A percentile compares a stretch with the other conserved stretches of the same genome.
phyloP scores from a whole-genome alignment of 1,140 invertebrate species.

The Brachystomella parvula region DNA sequence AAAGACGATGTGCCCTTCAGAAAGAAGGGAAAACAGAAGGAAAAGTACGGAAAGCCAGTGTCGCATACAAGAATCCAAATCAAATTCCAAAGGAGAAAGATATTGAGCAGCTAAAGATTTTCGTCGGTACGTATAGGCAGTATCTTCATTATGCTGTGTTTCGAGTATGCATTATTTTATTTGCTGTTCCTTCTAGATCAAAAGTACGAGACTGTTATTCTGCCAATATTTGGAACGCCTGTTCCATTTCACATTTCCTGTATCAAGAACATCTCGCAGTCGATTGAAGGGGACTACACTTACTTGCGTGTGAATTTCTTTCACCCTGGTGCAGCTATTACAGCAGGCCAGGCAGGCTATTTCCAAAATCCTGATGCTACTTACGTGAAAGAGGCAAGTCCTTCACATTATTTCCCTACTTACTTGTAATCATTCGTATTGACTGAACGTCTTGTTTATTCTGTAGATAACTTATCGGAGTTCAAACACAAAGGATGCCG shows the following conservation, averaged over 20 bases:
- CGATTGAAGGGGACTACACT: constrained; percentile 97
- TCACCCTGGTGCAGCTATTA: constrained; percentile 92
- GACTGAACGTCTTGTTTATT: not conserved
- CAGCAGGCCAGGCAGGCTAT: constrained; percentile 72
- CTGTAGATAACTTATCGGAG: constrained; percentile 84
- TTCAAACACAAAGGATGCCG: constrained; percentile 95
- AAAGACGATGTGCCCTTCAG: constrained; percentile 79
- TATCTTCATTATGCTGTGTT: constrained; percentile 18
- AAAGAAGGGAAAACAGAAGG: constrained; percentile 76
- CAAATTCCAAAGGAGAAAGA: constrained; percentile 91
- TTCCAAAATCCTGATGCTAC: constrained; percentile 92
- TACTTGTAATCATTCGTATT: not conserved
- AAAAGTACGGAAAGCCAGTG: constrained; percentile 83
- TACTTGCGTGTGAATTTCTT: constrained; percentile 98
- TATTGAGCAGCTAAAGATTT: constrained; percentile 88
- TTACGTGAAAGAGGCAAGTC: constrained; percentile 87
- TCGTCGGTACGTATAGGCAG: constrained; percentile 65
- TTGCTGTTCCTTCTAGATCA: constrained; percentile 58
- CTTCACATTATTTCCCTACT: not conserved
- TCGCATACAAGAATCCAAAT: constrained; percentile 87
- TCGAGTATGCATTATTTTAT: too few species aligned
- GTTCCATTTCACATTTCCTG: constrained; percentile 98
- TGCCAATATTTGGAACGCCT: constrained; percentile 90
- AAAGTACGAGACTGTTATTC: constrained; percentile 94
- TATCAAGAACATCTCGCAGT: constrained; percentile 97